Conservation (phyloP, 2,888 invertebrate genomes). For the Lacanobia oleracea region DNA sequence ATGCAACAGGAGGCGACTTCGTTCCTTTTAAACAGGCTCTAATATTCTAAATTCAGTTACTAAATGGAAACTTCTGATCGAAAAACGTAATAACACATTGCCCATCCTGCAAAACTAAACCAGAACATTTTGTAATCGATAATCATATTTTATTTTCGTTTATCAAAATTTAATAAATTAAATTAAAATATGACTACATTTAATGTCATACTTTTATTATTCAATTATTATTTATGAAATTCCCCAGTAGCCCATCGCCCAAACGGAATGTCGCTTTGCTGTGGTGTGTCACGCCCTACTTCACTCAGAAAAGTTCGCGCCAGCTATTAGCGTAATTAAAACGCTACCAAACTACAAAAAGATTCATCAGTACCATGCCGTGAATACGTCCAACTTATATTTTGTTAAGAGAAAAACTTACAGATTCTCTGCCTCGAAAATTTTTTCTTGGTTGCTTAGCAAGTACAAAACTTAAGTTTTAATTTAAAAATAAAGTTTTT, state of each 20-base stretch:
- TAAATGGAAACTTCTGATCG: not conserved
- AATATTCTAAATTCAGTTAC: not conserved
- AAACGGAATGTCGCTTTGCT: constrained; percentile 79
- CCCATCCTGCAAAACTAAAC: not conserved
- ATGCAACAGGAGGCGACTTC: too few relatives aligned
- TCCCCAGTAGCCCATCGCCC: constrained; percentile 60
- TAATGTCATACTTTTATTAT: constrained; percentile 21
- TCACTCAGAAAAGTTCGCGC: constrained; percentile 82
- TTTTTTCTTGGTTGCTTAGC: constrained; percentile 6
- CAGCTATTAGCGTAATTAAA: constrained; percentile 90
- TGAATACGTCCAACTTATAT: constrained; percentile 71
- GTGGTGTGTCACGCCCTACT: constrained; percentile 85
- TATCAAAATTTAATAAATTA: too few relatives aligned
- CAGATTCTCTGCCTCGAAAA: constrained; percentile 35
- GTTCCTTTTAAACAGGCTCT: not conserved
- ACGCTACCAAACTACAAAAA: constrained; percentile 84
- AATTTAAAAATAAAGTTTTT: constrained; percentile 12
- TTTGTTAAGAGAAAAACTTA: constrained; percentile 63
- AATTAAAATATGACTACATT: too few relatives aligned
- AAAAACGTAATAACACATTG: not conserved
- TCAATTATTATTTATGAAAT: constrained; percentile 39
- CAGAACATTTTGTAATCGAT: not conserved
- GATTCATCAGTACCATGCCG: constrained; percentile 76
- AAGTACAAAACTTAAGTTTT: not conserved
- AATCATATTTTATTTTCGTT: not conserved